Percentiles rank a stretch among this genome's conserved stretches.
Evolutionary conservation across 2,888 invertebrate species (phyloP).

Genomic region (Teleiodes luculella): DNA sequence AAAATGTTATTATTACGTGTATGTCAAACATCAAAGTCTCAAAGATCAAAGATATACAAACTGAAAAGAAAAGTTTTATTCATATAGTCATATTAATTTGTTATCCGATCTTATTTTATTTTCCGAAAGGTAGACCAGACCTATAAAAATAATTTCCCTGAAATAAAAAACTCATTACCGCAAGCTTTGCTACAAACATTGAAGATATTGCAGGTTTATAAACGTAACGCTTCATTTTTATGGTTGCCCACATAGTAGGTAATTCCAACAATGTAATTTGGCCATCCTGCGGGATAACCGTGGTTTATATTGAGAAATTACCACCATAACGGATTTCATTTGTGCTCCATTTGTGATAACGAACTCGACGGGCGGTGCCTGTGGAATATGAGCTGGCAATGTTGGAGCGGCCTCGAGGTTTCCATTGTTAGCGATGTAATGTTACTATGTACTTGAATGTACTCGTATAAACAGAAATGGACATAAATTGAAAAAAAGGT

Average conservation of each 20-base stretch:
- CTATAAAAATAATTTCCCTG: background rate
- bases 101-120: no score
- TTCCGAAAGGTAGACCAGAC: no score
- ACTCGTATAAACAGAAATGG: no score
- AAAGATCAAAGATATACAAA: no score
- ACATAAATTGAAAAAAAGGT: no score
- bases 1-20: no score
- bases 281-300: slow-evolving; percentile 11
- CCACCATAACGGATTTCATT: slow-evolving; percentile 22
- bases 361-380: slow-evolving; percentile 13
- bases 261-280: slow-evolving; percentile 18
- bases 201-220: slow-evolving; percentile 6
- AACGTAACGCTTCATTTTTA: slow-evolving; percentile 12
- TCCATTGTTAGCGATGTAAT: background rate
- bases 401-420: background rate
- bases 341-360: slow-evolving; percentile 20
- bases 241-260: slow-evolving; percentile 8
- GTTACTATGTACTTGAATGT: background rate
- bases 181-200: slow-evolving; percentile 1
- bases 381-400: background rate
- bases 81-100: no score
- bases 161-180: background rate
- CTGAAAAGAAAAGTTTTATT: no score
- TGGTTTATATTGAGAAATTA: slow-evolving; percentile 23
- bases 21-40: no score